Evolutionary conservation across 2,113 vertebrate species (phyloP).

Genomic region (Rhabdornis inornatus): DNA sequence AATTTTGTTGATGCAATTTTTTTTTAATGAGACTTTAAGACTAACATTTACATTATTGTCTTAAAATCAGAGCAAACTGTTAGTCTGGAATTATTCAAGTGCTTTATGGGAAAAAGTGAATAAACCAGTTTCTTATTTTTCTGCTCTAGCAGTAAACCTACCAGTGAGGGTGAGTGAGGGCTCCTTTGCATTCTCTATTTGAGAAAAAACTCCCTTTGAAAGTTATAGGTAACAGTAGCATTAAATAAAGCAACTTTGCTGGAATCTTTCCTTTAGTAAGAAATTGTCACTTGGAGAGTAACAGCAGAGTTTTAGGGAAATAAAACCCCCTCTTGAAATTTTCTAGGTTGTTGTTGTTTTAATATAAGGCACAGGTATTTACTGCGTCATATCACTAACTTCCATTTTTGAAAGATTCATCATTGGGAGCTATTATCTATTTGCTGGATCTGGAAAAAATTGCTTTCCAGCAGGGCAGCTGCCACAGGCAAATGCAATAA

Average conservation of each 20-base stretch:
- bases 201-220: background rate
- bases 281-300: background rate
- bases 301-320: background rate
- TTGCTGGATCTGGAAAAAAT: background rate
- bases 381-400: background rate
- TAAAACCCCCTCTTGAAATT: background rate
- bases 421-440: background rate
- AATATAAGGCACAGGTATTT: fast-evolving
- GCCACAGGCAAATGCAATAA: background rate
- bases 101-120: background rate
- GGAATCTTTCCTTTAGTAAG: background rate
- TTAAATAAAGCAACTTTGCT: background rate
- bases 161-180: background rate
- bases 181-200: background rate
- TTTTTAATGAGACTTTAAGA: background rate
- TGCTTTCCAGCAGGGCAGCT: background rate
- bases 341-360: background rate
- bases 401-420: background rate
- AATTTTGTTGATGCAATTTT: background rate
- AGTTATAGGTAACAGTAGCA: background rate
- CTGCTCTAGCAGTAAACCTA: background rate
- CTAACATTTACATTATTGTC: background rate
- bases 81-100: background rate
- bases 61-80: background rate
- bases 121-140: background rate